These are phyloP conservation scores for Plecotus auritus DNA, from an alignment of 2,113 vertebrate species.

Conservation along the genomic window DNA sequence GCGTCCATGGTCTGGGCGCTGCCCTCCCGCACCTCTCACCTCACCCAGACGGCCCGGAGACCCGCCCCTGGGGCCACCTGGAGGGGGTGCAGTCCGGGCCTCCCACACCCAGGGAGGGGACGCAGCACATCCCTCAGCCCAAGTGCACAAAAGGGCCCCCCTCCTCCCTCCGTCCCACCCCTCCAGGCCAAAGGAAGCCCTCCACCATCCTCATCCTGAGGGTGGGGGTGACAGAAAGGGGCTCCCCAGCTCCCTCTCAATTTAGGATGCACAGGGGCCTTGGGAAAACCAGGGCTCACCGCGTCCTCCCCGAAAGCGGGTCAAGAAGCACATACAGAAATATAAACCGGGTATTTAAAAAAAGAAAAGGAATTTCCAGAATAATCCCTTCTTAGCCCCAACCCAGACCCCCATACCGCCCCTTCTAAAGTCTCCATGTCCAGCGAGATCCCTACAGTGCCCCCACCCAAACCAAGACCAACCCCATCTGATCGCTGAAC, in stretches of 20 bases:
- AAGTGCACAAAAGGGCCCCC: constrained; percentile 47
- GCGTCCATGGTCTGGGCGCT: constrained; percentile 31
- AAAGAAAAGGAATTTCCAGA: constrained; percentile 40
- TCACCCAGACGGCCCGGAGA: neutral
- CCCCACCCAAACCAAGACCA: neutral
- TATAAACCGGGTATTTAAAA: constrained; percentile 82
- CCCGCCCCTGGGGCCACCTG: neutral
- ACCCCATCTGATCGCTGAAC: neutral
- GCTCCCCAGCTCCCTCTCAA: neutral
- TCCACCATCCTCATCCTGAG: neutral
- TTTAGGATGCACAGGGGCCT: constrained; percentile 28
- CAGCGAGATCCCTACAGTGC: neutral
- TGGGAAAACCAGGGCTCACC: constrained; percentile 50
- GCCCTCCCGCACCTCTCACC: neutral
- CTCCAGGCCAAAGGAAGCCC: constrained; percentile 51
- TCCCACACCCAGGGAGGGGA: neutral
- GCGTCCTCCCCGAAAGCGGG: constrained; percentile 74
- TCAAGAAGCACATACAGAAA: constrained; percentile 86
- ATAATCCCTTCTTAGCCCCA: neutral
- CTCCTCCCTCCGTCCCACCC: neutral
- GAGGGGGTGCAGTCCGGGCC: neutral
- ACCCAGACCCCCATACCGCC: neutral
- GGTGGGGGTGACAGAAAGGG: neutral
- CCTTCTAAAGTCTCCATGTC: neutral
- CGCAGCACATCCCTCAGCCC: constrained; percentile 17